Evolutionary conservation across 2,888 invertebrate genomes (phyloP).

Genomic region (Gari tellinella): DNA sequence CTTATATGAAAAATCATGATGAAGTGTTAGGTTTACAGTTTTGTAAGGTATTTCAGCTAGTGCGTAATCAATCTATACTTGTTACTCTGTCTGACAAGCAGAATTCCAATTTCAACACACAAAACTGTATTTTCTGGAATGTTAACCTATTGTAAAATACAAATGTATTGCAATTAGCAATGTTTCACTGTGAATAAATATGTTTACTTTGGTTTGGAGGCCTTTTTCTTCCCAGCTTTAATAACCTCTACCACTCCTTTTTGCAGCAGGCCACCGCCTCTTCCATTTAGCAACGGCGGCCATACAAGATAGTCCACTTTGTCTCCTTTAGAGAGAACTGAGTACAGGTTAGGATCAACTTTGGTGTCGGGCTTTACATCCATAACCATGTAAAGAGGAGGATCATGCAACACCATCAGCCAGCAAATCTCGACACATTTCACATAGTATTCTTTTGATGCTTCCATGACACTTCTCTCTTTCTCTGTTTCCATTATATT

Average conservation of each 20-base stretch:
- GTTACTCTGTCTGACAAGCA: too few relatives aligned
- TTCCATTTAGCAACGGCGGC: slow-evolving; percentile 24
- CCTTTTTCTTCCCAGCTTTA: slow-evolving; percentile 18
- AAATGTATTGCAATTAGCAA: too few relatives aligned
- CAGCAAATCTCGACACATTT: slow-evolving; percentile 41
- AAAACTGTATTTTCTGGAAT: too few relatives aligned
- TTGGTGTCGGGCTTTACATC: slow-evolving; percentile 16
- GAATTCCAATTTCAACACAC: too few relatives aligned
- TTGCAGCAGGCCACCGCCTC: slow-evolving; percentile 30
- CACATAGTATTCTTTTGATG: slow-evolving; percentile 24
- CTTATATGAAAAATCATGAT: too few relatives aligned
- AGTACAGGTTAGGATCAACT: slow-evolving; percentile 21
- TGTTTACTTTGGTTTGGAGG: too few relatives aligned
- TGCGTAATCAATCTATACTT: too few relatives aligned
- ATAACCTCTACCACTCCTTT: slow-evolving; percentile 26
- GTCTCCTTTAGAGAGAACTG: slow-evolving; percentile 14
- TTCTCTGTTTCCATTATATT: slow-evolving; percentile 7
- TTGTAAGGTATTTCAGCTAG: too few relatives aligned
- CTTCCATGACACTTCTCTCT: slow-evolving; percentile 13
- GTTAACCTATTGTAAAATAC: too few relatives aligned
- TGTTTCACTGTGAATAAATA: too few relatives aligned
- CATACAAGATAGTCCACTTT: slow-evolving; percentile 36
- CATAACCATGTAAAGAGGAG: slow-evolving; percentile 27
- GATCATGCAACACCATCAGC: slow-evolving; percentile 41
- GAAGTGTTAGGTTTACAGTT: too few relatives aligned